Evolutionary conservation across 2,888 invertebrate species (phyloP), one percentile per base, ranked within the genome.

Genomic region (Aleiodes alternator): DNA sequence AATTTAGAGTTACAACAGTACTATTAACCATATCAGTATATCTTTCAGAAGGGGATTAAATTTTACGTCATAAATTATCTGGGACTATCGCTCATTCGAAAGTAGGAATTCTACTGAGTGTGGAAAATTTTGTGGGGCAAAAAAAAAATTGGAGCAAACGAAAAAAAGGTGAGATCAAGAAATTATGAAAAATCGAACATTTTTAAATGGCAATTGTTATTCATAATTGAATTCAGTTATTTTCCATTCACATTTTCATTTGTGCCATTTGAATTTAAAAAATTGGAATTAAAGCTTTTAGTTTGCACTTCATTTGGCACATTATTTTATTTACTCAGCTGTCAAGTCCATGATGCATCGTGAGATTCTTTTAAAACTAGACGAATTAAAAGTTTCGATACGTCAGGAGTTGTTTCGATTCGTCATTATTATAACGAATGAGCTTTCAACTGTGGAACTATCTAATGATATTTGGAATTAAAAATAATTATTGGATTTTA

Each of bases 1-100:
- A 81, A 79, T 80, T 81, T 79, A 76, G 72, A 80, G 75, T 72
- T 69, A 75, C 77, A 78, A 79, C 78, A 81, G 68, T 74, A 53
- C 72, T 68, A 34, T 29, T 50, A 66, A 16, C 59, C 6, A 53
- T 0, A 53, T 16, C 9, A 53, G 11, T 4, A 53, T 16, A 53
- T 53, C 23, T 23, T 23, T 16, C 4, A 53, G 7, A 53, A 34
- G 34, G 4, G 8, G 5, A 7, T 4, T 16, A 16, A 53, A 53
- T 16, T 16, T 9, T 14, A 7, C 23, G 6, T 34, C 34, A 4
- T 53, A 53, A 53, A 7, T 53, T n/a, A 34, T 34, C 0, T 34
- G 5, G 23, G 23, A 23, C 6, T 34, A 34, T 34, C 34, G 1
- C 34, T 34, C 5, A 34, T 53, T 53, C 1, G n/a, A n/a, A 0